A percentile compares a stretch with the other conserved stretches of the same genome.
phyloP scores from a whole-genome alignment of 2,113 vertebrate genomes.

The Calonectris borealis region DNA sequence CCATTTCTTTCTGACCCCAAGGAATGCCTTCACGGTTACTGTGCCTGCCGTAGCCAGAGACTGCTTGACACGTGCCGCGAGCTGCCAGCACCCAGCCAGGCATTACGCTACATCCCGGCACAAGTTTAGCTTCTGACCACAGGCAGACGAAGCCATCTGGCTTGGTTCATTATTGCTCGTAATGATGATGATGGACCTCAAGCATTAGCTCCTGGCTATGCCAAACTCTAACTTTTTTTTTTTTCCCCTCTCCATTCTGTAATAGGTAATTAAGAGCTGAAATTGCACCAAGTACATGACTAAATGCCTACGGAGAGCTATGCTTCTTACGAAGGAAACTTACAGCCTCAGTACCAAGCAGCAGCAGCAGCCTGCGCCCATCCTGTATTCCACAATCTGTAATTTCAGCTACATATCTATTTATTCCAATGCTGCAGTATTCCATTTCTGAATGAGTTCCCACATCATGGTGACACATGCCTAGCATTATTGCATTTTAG shows the following conservation, averaged over 20 bases:
- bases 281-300: not conserved
- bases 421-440: slow-evolving; percentile 53
- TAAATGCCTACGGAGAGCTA: not conserved
- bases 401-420: slow-evolving; percentile 67
- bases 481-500: slow-evolving; percentile 66
- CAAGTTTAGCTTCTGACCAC: not conserved
- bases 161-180: not conserved
- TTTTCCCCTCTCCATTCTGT: not conserved
- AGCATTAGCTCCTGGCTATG: not conserved
- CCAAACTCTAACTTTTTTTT: not conserved
- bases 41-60: not conserved
- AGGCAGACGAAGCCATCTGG: not conserved
- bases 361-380: slow-evolving; percentile 38
- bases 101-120: fast-evolving
- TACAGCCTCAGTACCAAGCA: not conserved
- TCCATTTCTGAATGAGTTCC: slow-evolving; percentile 65
- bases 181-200: not conserved
- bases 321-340: not conserved
- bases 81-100: not conserved
- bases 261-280: slow-evolving; percentile 16
- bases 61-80: not conserved
- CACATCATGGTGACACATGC: slow-evolving; percentile 62
- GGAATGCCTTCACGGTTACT: not conserved
- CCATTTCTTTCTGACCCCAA: not conserved
- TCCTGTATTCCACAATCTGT: slow-evolving; percentile 61